phyloP scores from a whole-genome alignment of 2,888 invertebrate species.

The Hyalella azteca region DNA sequence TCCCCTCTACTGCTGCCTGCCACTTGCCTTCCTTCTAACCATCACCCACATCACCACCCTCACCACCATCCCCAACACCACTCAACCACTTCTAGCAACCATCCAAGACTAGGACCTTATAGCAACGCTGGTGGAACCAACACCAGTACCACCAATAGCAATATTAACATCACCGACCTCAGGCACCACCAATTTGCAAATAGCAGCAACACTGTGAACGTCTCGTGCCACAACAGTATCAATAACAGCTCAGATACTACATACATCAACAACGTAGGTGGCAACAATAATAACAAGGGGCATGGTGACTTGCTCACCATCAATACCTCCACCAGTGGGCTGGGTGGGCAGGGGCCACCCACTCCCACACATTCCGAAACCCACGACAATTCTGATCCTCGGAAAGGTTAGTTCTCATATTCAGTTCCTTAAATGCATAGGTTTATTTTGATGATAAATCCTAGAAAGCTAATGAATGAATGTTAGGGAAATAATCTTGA shows the following conservation, averaged over 20 bases:
- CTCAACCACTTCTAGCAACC: slow-evolving; percentile 48
- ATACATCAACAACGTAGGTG: slow-evolving; percentile 45
- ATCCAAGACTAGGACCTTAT: slow-evolving; percentile 40
- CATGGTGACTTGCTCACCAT: slow-evolving; percentile 54
- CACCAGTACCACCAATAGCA: slow-evolving; percentile 29
- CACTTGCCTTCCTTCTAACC: slow-evolving; percentile 7
- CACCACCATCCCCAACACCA: slow-evolving; percentile 19
- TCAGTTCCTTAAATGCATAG: no score
- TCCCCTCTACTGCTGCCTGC: slow-evolving; percentile 18
- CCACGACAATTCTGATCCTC: slow-evolving; percentile 68
- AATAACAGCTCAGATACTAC: background rate
- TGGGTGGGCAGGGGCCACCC: slow-evolving; percentile 68
- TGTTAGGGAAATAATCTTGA: no score
- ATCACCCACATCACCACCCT: slow-evolving; percentile 13
- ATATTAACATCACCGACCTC: slow-evolving; percentile 39
- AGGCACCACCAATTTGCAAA: slow-evolving; percentile 47
- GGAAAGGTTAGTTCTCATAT: slow-evolving; percentile 68
- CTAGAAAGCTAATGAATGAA: no score
- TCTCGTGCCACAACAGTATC: background rate
- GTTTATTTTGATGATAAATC: no score
- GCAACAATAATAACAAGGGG: slow-evolving; percentile 35
- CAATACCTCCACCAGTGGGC: slow-evolving; percentile 58
- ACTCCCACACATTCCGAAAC: slow-evolving; percentile 78
- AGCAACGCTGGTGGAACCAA: background rate
- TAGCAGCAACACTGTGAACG: slow-evolving; percentile 34